Percentiles rank a stretch among this genome's conserved stretches.
Evolutionary conservation across 2,113 vertebrate species (phyloP).

Genomic region (Microcebus griseorufus): DNA sequence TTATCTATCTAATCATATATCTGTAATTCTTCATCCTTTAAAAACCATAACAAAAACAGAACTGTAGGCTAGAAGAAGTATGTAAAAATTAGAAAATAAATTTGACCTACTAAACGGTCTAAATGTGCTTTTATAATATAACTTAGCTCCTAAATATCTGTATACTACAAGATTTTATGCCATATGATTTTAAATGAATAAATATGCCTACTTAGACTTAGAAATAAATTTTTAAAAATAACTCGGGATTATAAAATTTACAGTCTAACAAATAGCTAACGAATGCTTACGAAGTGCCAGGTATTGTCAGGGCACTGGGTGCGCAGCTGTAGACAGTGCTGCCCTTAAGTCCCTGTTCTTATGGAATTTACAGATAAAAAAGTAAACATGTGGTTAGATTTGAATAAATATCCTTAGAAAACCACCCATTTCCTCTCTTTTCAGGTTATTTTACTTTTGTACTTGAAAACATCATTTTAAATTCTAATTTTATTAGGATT

Average conservation of each 20-base stretch:
- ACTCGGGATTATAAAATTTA: background rate
- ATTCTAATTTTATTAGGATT: background rate
- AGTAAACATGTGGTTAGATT: background rate
- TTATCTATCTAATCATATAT: background rate
- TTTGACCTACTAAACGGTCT: background rate
- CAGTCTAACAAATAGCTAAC: background rate
- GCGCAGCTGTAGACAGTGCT: background rate
- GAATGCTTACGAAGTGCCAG: background rate
- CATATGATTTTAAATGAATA: background rate
- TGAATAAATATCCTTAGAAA: background rate
- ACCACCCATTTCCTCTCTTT: background rate
- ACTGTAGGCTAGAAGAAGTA: background rate
- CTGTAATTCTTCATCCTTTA: background rate
- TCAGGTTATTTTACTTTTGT: background rate
- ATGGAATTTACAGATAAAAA: background rate
- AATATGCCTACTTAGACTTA: background rate
- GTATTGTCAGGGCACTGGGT: too few relatives aligned
- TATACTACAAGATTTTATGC: background rate
- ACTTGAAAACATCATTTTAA: constrained; percentile 19
- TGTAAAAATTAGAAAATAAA: background rate
- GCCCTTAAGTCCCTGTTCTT: background rate
- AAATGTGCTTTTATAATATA: background rate
- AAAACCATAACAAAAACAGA: background rate
- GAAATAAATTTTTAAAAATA: background rate
- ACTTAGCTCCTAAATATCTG: background rate